Evolutionary conservation across 2,888 invertebrate genomes (phyloP).

Genomic region (Oegoconia quadripuncta): DNA sequence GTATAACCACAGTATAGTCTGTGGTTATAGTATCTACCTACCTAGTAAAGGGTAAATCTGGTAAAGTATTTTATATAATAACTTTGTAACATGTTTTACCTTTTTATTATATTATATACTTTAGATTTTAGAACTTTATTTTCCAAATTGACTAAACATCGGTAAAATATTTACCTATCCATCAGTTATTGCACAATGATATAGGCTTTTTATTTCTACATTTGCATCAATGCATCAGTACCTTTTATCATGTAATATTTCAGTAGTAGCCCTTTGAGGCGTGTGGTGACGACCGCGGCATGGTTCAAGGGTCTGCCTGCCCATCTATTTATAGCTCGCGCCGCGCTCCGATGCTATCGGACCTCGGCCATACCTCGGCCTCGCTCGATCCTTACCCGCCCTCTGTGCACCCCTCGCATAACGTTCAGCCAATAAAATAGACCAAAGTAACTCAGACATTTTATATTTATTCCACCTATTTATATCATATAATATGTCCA

Average conservation of each 20-base stretch:
- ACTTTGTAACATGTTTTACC: too few relatives aligned
- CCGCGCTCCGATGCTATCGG: conserved; percentile 65
- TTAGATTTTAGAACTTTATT: neutral
- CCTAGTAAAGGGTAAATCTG: too few relatives aligned
- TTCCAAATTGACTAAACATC: neutral
- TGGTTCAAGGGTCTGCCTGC: conserved; percentile 73
- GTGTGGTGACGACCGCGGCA: conserved; percentile 58
- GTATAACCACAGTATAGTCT: too few relatives aligned
- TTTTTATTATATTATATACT: too few relatives aligned
- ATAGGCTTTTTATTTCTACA: too few relatives aligned
- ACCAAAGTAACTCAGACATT: conserved; percentile 60
- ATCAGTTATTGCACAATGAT: too few relatives aligned
- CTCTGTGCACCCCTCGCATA: conserved; percentile 68
- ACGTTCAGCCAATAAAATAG: conserved; percentile 66
- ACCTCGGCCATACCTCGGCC: conserved; percentile 49
- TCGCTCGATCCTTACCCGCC: conserved; percentile 65
- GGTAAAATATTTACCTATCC: too few relatives aligned
- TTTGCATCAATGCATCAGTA: too few relatives aligned
- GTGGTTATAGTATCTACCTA: too few relatives aligned
- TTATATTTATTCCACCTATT: conserved; percentile 72
- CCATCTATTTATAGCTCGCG: conserved; percentile 70
- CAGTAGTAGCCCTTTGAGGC: conserved; percentile 47
- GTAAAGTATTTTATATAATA: too few relatives aligned
- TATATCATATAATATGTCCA: conserved; percentile 65
- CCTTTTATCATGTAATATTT: too few relatives aligned